Evolutionary conservation across 2,113 vertebrate genomes (phyloP), one percentile per base, ranked within the genome.

Genomic region (Apteryx owenii): DNA sequence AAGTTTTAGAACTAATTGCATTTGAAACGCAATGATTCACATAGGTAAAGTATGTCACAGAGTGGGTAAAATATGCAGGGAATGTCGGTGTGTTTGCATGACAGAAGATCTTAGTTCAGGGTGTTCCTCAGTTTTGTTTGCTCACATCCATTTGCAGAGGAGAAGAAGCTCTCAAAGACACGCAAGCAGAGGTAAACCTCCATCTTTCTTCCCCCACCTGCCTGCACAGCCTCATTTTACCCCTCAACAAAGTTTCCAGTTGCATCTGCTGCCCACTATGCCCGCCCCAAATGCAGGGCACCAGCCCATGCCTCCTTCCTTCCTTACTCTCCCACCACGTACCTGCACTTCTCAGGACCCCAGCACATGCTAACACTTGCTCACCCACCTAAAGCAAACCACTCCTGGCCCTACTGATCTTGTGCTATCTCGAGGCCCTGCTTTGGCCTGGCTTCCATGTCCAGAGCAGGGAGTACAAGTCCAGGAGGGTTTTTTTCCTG

Each of bases 1-100:
- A 46, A 73, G 89, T 86, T 95, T 94, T 95, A 95, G 97, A 95
- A 91, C 94, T 95, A 94, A 88, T 66, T 94, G 66, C 75, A 73
- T 93, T 93, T 95, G 96, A 95, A 97, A 86, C 48, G 21, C 79
- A 91, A 61, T 94, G 62, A 61, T 64, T 89, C 56, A 92, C 58
- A 88, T 73, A 94, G 77, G 87, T 85, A 61, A 94, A 95, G 78
- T 75, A 18, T 81, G n/a, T 71, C 72, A 69, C 93, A 64, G 1
- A 61, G 38, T 28, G 14, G 36, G 85, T 82, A 68, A 77, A 90
- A 69, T 28, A n/a, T 40, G 25, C 68, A 69, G 28, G 72, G 56
- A 95, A 81, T 77, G 46, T 77, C 51, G 70, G 50, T 66, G n/a
- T 84, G 8, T 53, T 90, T 95, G 91, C 0, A 0, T 62, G 78